Evolutionary conservation across 2,113 vertebrate species (phyloP), one percentile per base, ranked within the genome.

Genomic region (Thinocorus orbignyianus): DNA sequence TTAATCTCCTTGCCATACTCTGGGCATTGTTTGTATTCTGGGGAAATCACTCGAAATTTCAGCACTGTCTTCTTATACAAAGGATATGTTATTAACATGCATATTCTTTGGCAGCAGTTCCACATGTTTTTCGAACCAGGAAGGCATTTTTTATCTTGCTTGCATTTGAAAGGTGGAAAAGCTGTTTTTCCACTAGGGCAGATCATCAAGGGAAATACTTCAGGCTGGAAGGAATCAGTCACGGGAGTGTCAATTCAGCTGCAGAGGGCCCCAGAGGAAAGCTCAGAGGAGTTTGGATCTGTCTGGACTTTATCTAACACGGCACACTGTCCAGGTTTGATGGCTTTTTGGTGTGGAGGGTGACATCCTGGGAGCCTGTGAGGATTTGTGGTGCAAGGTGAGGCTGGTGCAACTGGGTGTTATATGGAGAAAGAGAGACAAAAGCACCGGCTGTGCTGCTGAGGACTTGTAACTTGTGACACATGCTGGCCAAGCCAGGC

Each of bases 221-320:
- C 65, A 85, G 86, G 81, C 95, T 96, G 95, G 95, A 97, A 97
- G 90, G 86, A 95, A 97, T 94, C 90, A 91, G 91, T 97, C 95
- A 95, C 28, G 1, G 85, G 68, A 95, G 91, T 66, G 92, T 94
- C 83, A 80, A 86, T 85, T 92, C 94, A 92, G 84, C 95, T 87
- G 88, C 61, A 30, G 46, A 66, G 89, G 91, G 91, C 80, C 95
- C 83, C 89, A 77, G 52, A 81, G 92, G 81, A 91, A 84, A 92
- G 74, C 37, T 26, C 3, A 2, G 33, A 86, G 89, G 71, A 94
- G 81, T 76, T 88, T 87, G 84, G 70, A 64, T 88, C 86, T 48
- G 86, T 70, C 91, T 96, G 94, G 89, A 89, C 87, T 95, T 73
- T 49, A 79, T 93, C 83, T 92, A 35, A 66, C 55, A 37, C 0